These are phyloP conservation scores for Murina feae DNA, from an alignment of 2,113 vertebrate genomes.

Conservation along the genomic window DNA sequence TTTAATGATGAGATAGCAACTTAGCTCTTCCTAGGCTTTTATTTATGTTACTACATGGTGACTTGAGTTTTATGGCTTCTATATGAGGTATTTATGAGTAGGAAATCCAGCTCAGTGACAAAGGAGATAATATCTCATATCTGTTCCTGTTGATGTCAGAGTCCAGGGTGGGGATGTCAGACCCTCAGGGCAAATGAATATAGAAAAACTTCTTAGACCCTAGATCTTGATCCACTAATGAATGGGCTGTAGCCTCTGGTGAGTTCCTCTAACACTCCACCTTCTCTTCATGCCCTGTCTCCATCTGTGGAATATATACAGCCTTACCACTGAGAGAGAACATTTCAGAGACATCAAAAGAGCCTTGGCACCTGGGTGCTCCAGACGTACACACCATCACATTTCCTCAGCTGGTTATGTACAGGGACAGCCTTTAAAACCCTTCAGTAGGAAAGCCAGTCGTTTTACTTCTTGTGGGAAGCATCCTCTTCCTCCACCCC, in stretches of 20 bases:
- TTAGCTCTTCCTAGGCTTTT: neutral
- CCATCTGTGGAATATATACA: neutral
- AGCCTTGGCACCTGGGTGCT: neutral
- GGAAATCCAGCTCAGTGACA: neutral
- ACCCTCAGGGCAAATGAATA: neutral
- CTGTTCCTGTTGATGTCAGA: neutral
- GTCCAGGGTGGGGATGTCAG: neutral
- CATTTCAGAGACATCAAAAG: neutral
- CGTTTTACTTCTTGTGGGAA: neutral
- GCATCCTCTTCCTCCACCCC: neutral
- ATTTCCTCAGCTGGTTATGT: neutral
- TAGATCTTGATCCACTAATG: neutral
- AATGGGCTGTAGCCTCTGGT: neutral
- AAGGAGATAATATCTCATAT: neutral
- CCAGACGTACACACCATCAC: neutral
- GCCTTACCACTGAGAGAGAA: neutral
- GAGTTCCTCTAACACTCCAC: accelerated
- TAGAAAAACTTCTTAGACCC: neutral
- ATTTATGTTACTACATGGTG: neutral
- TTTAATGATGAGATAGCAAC: neutral
- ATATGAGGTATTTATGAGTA: neutral
- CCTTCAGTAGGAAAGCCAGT: neutral
- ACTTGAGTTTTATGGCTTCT: conserved; percentile 22
- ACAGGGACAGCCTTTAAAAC: neutral
- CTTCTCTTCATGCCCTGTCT: neutral